A percentile compares a stretch with the other conserved stretches of the same genome.
phyloP scores from a whole-genome alignment of 2,113 vertebrate species.

The Lasiurus cinereus region DNA sequence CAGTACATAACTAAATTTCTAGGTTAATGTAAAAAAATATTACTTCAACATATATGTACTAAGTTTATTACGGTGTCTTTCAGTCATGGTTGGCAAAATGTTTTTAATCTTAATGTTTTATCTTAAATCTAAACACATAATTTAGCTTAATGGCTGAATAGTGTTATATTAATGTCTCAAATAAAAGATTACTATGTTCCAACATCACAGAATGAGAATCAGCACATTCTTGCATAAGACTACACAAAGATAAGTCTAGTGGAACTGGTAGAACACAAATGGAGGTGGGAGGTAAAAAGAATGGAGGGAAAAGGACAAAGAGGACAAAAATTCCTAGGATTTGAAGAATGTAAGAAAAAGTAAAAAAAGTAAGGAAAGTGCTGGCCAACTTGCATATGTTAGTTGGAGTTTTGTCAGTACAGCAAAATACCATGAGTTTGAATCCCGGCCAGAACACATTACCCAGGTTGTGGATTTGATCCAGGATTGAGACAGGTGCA shows the following conservation, averaged over 20 bases:
- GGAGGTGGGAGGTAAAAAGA: not conserved
- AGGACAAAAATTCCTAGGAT: not conserved
- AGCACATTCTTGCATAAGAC: not conserved
- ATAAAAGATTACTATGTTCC: conserved; percentile 27
- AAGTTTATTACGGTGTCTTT: not conserved
- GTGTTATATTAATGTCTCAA: conserved; percentile 45
- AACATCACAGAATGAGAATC: not conserved
- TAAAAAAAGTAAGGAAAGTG: not conserved
- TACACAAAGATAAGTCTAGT: not conserved
- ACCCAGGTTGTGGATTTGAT: no score
- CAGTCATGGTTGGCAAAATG: conserved; percentile 27
- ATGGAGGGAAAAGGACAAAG: not conserved
- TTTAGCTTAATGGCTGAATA: not conserved
- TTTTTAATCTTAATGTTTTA: conserved; percentile 57
- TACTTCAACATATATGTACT: conserved; percentile 9
- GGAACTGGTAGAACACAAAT: not conserved
- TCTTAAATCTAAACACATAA: not conserved
- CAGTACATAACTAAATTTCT: not conserved
- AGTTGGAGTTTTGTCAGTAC: not conserved
- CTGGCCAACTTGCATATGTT: not conserved
- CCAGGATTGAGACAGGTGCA: no score
- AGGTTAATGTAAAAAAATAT: conserved; percentile 20
- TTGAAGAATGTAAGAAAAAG: not conserved
- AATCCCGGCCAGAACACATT: not conserved
- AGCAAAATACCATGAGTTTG: not conserved